Evolutionary conservation across 2,888 invertebrate species (phyloP), one percentile per base, ranked within the genome.

Genomic region (Amaurobius ferox): DNA sequence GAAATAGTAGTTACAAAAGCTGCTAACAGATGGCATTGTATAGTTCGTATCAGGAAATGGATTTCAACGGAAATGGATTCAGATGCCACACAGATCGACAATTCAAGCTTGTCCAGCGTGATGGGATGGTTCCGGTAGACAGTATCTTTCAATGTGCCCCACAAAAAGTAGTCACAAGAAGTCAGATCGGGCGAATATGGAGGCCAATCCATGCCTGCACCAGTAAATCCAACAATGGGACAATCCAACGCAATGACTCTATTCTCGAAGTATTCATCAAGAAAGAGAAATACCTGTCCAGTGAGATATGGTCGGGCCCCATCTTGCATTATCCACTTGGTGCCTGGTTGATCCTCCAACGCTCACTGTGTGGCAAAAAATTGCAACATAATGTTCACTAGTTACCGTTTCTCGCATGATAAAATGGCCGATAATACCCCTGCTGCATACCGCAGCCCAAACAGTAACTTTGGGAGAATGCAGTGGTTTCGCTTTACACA

Each of bases 201-300:
- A 55, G 19, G 23, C 30, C 11, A 71, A 26, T 73, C 39, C n/a
- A 62, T 73, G 35, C 62, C 35, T 73, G 55, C 44, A 44, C 40
- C 16, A 44, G n/a, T 70, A 7, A 9, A 28, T n/a, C n/a, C n/a
- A n/a, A n/a, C n/a, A n/a, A n/a, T n/a, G n/a, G n/a, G n/a, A 16
- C n/a, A 62, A 26, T 32, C n/a, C 26, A 73, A 61, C 0, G 26
- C 61, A 71, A 48, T 71, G n/a, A 71, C 30, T 73, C n/a, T n/a
- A 35, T 32, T 35, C 35, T 26, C 28, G 29, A 74, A 62, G 29
- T 35, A 64, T 64, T 74, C 40, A 0, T 74, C 39, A 1, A 62
- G 62, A 74, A 74, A 44, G n/a, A 11, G 16, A 61, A 11, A 26
- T 3, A 26, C 40, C 28, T 40, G n/a, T 40, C 40, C 29, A 64